Evolutionary conservation across 2,888 invertebrate genomes (phyloP).

Genomic region (Orthosia gracilis): DNA sequence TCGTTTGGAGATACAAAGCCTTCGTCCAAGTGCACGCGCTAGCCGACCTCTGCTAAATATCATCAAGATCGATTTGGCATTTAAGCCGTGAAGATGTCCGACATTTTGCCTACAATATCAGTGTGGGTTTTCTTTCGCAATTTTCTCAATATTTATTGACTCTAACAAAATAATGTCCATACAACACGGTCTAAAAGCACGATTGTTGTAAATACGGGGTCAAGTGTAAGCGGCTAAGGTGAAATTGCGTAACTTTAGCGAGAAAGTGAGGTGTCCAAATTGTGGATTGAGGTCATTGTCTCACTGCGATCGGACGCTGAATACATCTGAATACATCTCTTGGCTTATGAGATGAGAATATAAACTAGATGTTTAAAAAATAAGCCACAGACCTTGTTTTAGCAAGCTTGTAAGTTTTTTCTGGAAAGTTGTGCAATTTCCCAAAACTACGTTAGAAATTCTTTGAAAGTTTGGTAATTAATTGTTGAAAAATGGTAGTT

Average conservation of each 20-base stretch:
- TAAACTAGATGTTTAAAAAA: constrained; percentile 36
- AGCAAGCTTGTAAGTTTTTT: not conserved
- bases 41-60: not conserved
- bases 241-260: constrained; percentile 87
- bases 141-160: constrained; percentile 14
- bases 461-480: not conserved
- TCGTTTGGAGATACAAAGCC: not conserved
- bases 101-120: constrained; percentile 23
- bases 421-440: constrained; percentile 16
- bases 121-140: constrained; percentile 45
- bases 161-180: constrained; percentile 49
- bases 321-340: constrained; percentile 63
- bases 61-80: constrained; percentile 8
- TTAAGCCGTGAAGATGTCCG: not conserved
- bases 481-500: constrained; percentile 3
- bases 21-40: not conserved
- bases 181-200: constrained; percentile 46
- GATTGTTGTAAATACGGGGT: constrained; percentile 76
- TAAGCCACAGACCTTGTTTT: constrained; percentile 15
- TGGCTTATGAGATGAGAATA: constrained; percentile 53
- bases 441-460: constrained; percentile 29
- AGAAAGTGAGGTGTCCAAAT: constrained; percentile 88
- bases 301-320: constrained; percentile 77
- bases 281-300: constrained; percentile 90
- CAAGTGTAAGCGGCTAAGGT: constrained; percentile 90